Conservation (phyloP, 2,888 invertebrate genomes). For the Thera britannica region DNA sequence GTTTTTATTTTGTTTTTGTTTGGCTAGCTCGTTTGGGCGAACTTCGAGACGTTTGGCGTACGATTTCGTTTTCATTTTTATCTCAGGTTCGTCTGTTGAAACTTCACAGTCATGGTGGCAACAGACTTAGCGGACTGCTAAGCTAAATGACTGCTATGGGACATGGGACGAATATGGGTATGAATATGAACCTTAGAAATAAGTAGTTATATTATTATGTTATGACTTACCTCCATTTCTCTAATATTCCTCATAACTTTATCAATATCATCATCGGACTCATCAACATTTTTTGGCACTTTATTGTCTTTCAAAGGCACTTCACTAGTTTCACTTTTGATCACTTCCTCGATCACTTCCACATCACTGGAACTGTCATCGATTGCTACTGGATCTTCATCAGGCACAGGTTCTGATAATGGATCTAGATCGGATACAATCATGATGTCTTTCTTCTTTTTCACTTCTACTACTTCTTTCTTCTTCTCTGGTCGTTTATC, state of each 20-base stretch:
- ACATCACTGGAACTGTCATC: slow-evolving; percentile 82
- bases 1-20: too few relatives aligned
- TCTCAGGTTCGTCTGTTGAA: too few relatives aligned
- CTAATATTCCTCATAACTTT: slow-evolving; percentile 70
- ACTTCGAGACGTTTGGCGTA: too few relatives aligned
- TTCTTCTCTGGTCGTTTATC: slow-evolving; percentile 60
- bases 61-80: too few relatives aligned
- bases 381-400: slow-evolving; percentile 66
- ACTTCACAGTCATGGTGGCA: too few relatives aligned
- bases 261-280: slow-evolving; percentile 67
- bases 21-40: too few relatives aligned
- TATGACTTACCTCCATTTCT: slow-evolving; percentile 71
- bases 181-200: background rate
- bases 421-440: slow-evolving; percentile 76
- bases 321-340: slow-evolving; percentile 68
- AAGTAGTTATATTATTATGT: background rate
- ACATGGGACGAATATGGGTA: too few relatives aligned
- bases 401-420: slow-evolving; percentile 67
- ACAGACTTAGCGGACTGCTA: too few relatives aligned
- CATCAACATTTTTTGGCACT: slow-evolving; percentile 55
- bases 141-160: too few relatives aligned
- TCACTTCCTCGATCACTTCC: slow-evolving; percentile 75
- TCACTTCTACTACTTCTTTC: slow-evolving; percentile 52
- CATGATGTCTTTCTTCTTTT: slow-evolving; percentile 74
- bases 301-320: slow-evolving; percentile 67